Evolutionary conservation across 2,113 vertebrate genomes (phyloP).

Genomic region (Microtus oregoni): DNA sequence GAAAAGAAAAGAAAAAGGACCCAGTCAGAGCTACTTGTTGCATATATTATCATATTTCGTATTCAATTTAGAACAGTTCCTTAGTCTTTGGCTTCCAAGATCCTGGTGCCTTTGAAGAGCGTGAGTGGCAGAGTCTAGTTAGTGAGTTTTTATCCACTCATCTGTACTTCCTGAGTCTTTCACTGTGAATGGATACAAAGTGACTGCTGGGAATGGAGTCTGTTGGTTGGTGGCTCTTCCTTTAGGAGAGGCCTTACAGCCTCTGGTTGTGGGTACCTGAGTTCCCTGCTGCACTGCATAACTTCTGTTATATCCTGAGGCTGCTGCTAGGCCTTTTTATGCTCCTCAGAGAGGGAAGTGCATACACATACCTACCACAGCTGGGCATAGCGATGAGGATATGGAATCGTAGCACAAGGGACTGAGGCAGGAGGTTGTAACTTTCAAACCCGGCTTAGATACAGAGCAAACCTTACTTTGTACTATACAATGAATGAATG

Average conservation of each 20-base stretch:
- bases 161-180: not conserved
- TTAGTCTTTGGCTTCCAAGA: not conserved
- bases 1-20: not conserved
- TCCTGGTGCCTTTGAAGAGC: slow-evolving; percentile 1
- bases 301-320: not conserved
- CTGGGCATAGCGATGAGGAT: no score
- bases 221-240: not conserved
- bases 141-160: not conserved
- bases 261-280: not conserved
- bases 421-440: not conserved
- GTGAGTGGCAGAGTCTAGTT: not conserved
- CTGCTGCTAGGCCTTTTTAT: not conserved
- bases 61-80: not conserved
- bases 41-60: not conserved
- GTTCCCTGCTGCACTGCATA: not conserved
- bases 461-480: no score
- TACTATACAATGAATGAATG: not conserved
- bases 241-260: not conserved
- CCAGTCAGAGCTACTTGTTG: not conserved
- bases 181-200: not conserved
- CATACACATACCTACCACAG: not conserved
- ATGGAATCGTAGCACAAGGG: not conserved
- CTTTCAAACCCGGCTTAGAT: not conserved
- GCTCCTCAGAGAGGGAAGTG: not conserved
- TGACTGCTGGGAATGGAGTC: not conserved